Base-by-base conservation (phyloP, 2,113 vertebrate genomes). In the Leucosticte australis region DNA sequence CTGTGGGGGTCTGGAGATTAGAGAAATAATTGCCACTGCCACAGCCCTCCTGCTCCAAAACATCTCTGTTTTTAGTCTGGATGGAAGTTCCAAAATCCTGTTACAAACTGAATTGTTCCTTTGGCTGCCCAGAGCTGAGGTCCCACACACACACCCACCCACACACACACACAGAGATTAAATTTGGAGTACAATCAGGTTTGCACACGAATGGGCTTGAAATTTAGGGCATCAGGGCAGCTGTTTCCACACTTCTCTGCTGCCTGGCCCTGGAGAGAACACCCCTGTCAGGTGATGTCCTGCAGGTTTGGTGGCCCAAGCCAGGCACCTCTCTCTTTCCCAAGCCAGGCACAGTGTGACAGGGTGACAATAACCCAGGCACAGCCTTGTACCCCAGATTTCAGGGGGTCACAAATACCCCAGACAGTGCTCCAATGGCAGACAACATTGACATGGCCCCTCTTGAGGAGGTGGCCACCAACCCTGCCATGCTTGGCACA, bases 361-460 rank as follows among this genome's bases (percentile, higher is more conserved):
- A 1, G 37, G 47, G 39, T 84, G 75, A 60, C 37, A 57, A 56
- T 2, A 53, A 53, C 13, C 47, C 5, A 16, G 15, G 22, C 0
- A 1, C 26, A 33, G 33, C 2, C 2, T 20, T 9, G 15, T 6
- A n/a, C 28, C 42, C 53, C 60, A 17, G 0, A 62, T 47, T 56
- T 39, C 5, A 7, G 16, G 10, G 63, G 6, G 8, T n/a, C 3
- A 1, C 23, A 27, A n/a, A 37, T 8, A 35, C 7, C 41, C 35
- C 35, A 27, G 46, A 10, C 46, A 0, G 0, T 6, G 26, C 19
- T 52, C 15, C 18, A 4, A 5, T 63, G 60, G 18, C 0, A 1
- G 5, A 3, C 31, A 7, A 4, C 2, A 1, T 3, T 24, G 21
- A 24, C 46, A 2, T 0, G 13, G 39, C 2, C 26, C 31, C 11